Conservation (phyloP, 2,113 vertebrate species). For the Podiceps cristatus region DNA sequence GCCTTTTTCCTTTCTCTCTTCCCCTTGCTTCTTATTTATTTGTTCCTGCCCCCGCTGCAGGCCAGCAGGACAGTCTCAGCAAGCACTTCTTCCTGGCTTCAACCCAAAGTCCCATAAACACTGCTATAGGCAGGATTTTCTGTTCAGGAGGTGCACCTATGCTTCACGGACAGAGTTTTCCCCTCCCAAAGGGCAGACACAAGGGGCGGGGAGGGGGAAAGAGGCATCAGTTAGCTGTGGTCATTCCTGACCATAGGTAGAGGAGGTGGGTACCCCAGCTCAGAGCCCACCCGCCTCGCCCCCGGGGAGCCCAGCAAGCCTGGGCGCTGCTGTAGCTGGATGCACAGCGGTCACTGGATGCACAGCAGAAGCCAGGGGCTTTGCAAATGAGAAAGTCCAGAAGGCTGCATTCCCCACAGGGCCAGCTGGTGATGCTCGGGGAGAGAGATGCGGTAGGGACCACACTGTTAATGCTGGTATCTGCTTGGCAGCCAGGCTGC, state of each 20-base stretch:
- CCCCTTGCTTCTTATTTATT: background rate
- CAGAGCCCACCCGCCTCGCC: rapidly evolving
- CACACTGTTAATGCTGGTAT: rapidly evolving
- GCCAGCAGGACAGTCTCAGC: background rate
- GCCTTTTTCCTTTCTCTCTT: background rate
- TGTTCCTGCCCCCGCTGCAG: background rate
- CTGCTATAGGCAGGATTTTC: background rate
- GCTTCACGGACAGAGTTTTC: background rate
- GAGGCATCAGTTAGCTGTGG: background rate
- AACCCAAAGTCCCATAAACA: background rate
- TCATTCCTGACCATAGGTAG: background rate
- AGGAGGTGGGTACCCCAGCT: background rate
- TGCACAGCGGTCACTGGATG: background rate
- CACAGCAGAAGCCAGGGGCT: background rate
- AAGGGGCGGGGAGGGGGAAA: background rate
- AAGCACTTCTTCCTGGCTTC: background rate
- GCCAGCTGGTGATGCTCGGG: background rate
- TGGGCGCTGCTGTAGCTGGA: background rate
- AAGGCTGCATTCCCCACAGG: background rate
- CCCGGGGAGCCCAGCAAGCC: background rate
- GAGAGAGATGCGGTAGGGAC: rapidly evolving
- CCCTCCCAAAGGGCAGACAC: background rate
- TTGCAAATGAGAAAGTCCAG: background rate
- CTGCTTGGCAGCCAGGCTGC: background rate
- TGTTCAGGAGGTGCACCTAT: background rate